Conservation (phyloP, 2,888 invertebrate species). For the Punctoribates punctum region DNA sequence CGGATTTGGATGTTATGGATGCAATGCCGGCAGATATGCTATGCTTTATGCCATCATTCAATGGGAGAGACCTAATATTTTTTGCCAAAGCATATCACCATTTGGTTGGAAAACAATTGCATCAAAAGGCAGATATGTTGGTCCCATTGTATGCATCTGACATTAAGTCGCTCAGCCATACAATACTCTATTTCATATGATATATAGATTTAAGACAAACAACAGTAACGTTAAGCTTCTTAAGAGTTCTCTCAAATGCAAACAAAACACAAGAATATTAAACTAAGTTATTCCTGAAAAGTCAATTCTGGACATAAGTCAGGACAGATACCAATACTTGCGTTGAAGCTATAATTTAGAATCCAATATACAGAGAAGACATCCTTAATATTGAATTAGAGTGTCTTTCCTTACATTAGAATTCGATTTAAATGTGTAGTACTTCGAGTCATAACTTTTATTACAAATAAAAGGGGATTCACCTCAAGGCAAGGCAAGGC, state of each 20-base stretch:
- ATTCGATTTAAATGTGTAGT: background rate
- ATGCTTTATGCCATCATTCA: conserved; percentile 3
- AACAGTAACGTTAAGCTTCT: conserved; percentile 21
- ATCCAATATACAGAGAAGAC: background rate
- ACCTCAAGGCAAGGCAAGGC: background rate
- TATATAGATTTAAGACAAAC: background rate
- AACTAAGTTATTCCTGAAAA: conserved; percentile 6
- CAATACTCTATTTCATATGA: too few relatives aligned
- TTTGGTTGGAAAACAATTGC: conserved; percentile 2
- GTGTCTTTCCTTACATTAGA: background rate
- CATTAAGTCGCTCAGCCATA: conserved; percentile 20
- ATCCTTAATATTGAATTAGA: conserved; percentile 26
- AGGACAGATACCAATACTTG: too few relatives aligned
- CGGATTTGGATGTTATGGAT: conserved; percentile 23
- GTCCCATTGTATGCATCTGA: conserved; percentile 15
- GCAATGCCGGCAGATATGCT: conserved; percentile 24
- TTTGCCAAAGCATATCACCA: conserved; percentile 14
- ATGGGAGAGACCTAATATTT: background rate
- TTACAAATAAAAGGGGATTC: too few relatives aligned
- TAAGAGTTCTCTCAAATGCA: background rate
- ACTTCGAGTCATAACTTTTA: background rate
- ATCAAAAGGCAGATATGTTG: background rate
- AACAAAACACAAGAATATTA: background rate
- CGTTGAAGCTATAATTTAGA: too few relatives aligned
- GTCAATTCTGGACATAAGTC: background rate